Percentiles rank a stretch among this genome's conserved stretches.
Evolutionary conservation across 2,113 vertebrate species (phyloP).

Genomic region (Dascyllus trimaculatus): DNA sequence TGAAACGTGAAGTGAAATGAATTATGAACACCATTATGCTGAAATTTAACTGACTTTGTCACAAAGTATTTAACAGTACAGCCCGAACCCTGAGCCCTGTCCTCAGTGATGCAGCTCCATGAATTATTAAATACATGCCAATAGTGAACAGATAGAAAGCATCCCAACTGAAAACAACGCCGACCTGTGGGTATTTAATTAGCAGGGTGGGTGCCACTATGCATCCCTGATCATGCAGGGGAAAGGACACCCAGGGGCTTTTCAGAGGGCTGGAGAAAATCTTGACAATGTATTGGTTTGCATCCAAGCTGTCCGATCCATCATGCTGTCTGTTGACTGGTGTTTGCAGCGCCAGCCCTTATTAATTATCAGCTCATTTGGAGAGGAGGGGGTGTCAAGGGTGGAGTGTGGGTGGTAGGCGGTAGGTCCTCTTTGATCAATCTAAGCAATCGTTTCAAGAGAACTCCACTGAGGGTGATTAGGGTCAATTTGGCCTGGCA

Average conservation of each 20-base stretch:
- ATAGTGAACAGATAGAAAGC: slow-evolving; percentile 72
- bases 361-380: slow-evolving; percentile 88
- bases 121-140: slow-evolving; percentile 80
- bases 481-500: slow-evolving; percentile 57
- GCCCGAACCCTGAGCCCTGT: slow-evolving; percentile 33
- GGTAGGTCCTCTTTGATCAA: slow-evolving; percentile 69
- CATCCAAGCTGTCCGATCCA: slow-evolving; percentile 86
- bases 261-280: slow-evolving; percentile 41
- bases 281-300: slow-evolving; percentile 60
- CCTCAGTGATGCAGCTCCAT: slow-evolving; percentile 65
- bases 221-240: slow-evolving; percentile 77
- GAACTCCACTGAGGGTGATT: slow-evolving; percentile 67
- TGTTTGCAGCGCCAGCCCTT: slow-evolving; percentile 83
- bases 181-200: slow-evolving; percentile 71
- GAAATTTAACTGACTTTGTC: slow-evolving; percentile 14
- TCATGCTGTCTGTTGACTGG: slow-evolving; percentile 83
- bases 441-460: slow-evolving; percentile 65
- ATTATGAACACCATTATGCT: neutral
- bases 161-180: slow-evolving; percentile 68
- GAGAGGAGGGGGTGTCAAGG: slow-evolving; percentile 37
- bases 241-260: slow-evolving; percentile 76
- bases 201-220: slow-evolving; percentile 67
- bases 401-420: slow-evolving; percentile 48
- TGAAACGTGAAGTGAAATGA: neutral
- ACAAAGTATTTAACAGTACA: slow-evolving; percentile 26